Evolutionary conservation across 2,888 invertebrate species (phyloP), one percentile per base, ranked within the genome.

Genomic region (Papilio gigon): DNA sequence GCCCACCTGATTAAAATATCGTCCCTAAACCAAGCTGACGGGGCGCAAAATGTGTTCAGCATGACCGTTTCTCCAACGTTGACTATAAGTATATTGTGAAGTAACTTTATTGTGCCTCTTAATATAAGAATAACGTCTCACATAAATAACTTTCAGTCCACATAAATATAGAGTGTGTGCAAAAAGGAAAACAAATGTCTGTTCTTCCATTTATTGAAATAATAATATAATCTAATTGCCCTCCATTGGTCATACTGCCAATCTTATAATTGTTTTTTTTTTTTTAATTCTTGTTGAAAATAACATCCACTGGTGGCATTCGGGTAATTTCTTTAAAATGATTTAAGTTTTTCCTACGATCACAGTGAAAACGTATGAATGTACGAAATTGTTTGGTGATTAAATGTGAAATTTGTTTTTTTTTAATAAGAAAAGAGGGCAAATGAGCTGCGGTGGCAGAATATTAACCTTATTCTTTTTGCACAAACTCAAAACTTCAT

Each of bases 41-140:
- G 70, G 70, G 37, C 35, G 68, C 42, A 53, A 27, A 68, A 67
- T 71, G 71, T 71, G 71, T 71, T 71, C 71, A 71, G 56, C 64
- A 67, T 60, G 58, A 65, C 63, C 61, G 25, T 60, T 64, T 42
- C 50, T 44, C 35, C 40, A 35, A 61, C 33, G 22, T 61, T 72
- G 59, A 66, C 33, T 67, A 53, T 68, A 71, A 56, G 65, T 67
- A 33, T 69, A 66, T 59, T 60, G 59, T 67, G n/a, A 53, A 60
- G 44, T 70, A 67, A 65, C 37, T 65, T 67, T 63, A 42, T 63
- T 62, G 71, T 70, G 71, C 71, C 69, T 71, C 65, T 62, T 71
- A 67, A 66, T 69, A 8, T 44, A 53, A 53, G 53, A 53, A 53
- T 53, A 27, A 14, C 14, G 14, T 50, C 50, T 47, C 22, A 50